These are phyloP conservation scores for Laspeyria flexula DNA, from an alignment of 2,888 invertebrate genomes.

Conservation along the genomic window DNA sequence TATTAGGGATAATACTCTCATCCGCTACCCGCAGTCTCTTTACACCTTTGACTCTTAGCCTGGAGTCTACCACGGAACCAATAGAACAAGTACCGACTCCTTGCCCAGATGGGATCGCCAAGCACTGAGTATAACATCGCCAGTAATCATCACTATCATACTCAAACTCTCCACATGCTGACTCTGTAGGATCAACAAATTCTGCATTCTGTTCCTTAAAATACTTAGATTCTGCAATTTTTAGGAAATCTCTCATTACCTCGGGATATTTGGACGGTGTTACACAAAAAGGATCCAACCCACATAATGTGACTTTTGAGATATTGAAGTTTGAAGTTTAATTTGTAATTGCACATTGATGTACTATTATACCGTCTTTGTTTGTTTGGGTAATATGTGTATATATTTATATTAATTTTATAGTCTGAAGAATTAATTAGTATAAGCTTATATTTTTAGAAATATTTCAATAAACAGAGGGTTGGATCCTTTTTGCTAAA, in stretches of 20 bases:
- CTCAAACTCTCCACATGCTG: constrained; percentile 18
- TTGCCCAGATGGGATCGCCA: constrained; percentile 19
- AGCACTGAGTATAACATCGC: constrained; percentile 32
- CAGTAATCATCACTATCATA: constrained; percentile 36
- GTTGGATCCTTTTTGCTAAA: too few relatives aligned
- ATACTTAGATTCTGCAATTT: neutral
- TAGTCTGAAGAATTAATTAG: too few relatives aligned
- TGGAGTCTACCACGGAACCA: constrained; percentile 41
- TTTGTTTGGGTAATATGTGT: too few relatives aligned
- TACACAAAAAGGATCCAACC: too few relatives aligned
- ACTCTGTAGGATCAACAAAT: neutral
- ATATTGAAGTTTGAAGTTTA: too few relatives aligned
- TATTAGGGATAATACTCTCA: constrained; percentile 13
- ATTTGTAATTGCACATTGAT: too few relatives aligned
- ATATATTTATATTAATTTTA: too few relatives aligned
- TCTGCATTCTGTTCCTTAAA: constrained; percentile 4
- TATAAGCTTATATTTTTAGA: too few relatives aligned
- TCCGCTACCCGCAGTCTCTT: constrained; percentile 11
- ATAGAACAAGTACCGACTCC: constrained; percentile 42
- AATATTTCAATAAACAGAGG: too few relatives aligned
- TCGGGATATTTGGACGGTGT: too few relatives aligned
- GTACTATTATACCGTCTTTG: too few relatives aligned
- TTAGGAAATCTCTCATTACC: neutral
- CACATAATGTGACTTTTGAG: too few relatives aligned
- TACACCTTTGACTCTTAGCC: constrained; percentile 29